Conservation (phyloP, 2,113 vertebrate genomes). For the Odobenus rosmarus region DNA sequence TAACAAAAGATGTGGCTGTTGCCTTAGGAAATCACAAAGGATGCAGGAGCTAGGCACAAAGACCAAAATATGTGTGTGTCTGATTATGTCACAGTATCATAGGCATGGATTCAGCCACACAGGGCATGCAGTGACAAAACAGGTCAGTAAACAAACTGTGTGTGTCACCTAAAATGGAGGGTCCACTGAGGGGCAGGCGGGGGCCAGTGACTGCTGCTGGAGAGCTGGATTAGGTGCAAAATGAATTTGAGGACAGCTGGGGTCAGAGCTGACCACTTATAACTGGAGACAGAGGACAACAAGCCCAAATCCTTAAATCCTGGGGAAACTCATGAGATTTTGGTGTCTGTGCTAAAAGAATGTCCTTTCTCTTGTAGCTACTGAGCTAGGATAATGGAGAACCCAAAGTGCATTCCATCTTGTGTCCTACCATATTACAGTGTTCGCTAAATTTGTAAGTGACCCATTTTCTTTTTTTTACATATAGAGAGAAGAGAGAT, state of each 20-base stretch:
- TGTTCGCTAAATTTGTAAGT: neutral
- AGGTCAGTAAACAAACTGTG: neutral
- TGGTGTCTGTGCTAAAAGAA: neutral
- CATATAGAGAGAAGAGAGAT: neutral
- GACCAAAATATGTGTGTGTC: neutral
- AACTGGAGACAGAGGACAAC: neutral
- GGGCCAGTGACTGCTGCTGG: neutral
- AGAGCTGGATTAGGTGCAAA: neutral
- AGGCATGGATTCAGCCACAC: neutral
- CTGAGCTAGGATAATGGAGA: neutral
- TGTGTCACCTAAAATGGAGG: neutral
- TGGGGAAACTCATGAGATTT: neutral
- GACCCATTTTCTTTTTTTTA: neutral
- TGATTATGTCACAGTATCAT: too few relatives aligned
- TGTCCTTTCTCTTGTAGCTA: neutral
- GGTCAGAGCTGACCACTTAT: neutral
- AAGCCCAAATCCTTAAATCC: neutral
- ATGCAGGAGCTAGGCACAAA: neutral
- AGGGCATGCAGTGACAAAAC: neutral
- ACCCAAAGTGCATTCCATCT: neutral
- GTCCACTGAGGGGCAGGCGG: too few relatives aligned
- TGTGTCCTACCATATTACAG: too few relatives aligned
- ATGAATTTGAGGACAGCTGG: neutral
- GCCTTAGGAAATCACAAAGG: neutral
- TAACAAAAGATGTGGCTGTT: neutral